Percentiles rank a stretch among this genome's conserved stretches.
phyloP scores from a whole-genome alignment of 2,113 vertebrate species.

The Poeciliopsis retropinna region DNA sequence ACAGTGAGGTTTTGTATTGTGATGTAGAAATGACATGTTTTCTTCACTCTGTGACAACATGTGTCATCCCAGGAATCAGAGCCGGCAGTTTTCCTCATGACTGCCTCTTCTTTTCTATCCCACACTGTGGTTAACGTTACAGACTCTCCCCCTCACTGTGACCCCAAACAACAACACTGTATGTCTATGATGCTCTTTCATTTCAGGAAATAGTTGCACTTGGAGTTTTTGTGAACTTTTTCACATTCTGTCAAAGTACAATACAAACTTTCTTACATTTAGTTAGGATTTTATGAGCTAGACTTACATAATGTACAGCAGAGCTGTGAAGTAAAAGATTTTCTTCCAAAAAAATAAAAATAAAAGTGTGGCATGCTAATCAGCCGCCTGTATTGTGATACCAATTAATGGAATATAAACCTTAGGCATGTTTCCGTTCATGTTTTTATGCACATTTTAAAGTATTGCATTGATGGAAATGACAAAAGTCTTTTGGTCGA shows the following conservation, averaged over 20 bases:
- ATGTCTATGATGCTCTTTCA: background rate
- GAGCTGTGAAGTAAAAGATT: too few relatives aligned
- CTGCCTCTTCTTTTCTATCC: conserved; percentile 14
- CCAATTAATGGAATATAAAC: too few relatives aligned
- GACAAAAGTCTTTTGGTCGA: too few relatives aligned
- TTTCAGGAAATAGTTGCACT: background rate
- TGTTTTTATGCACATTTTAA: too few relatives aligned
- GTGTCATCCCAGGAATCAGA: conserved; percentile 40
- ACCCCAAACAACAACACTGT: background rate
- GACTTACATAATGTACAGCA: too few relatives aligned
- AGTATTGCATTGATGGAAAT: too few relatives aligned
- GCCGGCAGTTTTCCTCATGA: conserved; percentile 33
- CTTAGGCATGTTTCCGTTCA: too few relatives aligned
- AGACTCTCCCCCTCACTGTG: background rate
- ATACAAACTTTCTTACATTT: too few relatives aligned
- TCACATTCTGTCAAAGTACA: background rate
- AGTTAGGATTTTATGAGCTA: too few relatives aligned
- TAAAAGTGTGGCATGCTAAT: too few relatives aligned
- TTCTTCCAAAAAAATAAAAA: too few relatives aligned
- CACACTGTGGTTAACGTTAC: conserved; percentile 20
- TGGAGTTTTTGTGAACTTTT: background rate
- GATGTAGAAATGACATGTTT: conserved; percentile 30
- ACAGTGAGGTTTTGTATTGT: conserved; percentile 42
- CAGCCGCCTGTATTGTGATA: too few relatives aligned
- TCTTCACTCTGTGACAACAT: conserved; percentile 34